Percentiles rank a stretch among this genome's conserved stretches.
Evolutionary conservation across 2,113 vertebrate genomes (phyloP).

Genomic region (Australoheros scitulus): DNA sequence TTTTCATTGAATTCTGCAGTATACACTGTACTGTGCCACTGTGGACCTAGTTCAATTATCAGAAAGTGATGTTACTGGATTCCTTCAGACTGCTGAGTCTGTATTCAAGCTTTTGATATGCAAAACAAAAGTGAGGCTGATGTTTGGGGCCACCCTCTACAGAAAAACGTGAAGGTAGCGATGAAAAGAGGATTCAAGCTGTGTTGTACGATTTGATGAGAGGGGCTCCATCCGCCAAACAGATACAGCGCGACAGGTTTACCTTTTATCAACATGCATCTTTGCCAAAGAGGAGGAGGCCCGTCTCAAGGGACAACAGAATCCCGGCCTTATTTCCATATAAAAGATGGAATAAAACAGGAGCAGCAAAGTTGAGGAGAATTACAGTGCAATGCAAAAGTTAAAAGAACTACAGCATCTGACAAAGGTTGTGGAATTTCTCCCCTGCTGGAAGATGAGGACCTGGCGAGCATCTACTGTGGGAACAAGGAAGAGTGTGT

Average conservation of each 20-base stretch:
- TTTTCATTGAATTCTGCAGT: not conserved
- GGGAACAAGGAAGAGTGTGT: conserved; percentile 9
- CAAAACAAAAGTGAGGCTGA: conserved; percentile 8
- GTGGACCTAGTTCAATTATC: not conserved
- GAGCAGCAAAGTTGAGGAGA: not conserved
- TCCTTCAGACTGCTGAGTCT: not conserved
- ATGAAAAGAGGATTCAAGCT: conserved; percentile 26
- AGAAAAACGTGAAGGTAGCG: not conserved
- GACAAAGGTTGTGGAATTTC: no score
- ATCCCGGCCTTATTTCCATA: conserved; percentile 25
- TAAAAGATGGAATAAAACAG: conserved; percentile 10
- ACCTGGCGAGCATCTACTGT: not conserved
- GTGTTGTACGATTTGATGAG: not conserved
- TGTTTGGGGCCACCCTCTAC: not conserved
- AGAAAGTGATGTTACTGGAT: not conserved
- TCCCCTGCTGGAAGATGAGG: not conserved
- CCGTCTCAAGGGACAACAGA: not conserved
- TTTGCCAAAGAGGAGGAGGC: not conserved
- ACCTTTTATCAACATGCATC: conserved; percentile 24
- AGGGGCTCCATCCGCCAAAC: not conserved
- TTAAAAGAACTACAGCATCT: not conserved
- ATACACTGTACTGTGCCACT: not conserved
- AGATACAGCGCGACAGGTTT: not conserved
- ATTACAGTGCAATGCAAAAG: not conserved
- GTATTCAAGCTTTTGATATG: conserved; percentile 19